Percentiles rank a stretch among this genome's conserved stretches.
phyloP scores from a whole-genome alignment of 2,888 invertebrate species.

The Cerceris ruficornis region DNA sequence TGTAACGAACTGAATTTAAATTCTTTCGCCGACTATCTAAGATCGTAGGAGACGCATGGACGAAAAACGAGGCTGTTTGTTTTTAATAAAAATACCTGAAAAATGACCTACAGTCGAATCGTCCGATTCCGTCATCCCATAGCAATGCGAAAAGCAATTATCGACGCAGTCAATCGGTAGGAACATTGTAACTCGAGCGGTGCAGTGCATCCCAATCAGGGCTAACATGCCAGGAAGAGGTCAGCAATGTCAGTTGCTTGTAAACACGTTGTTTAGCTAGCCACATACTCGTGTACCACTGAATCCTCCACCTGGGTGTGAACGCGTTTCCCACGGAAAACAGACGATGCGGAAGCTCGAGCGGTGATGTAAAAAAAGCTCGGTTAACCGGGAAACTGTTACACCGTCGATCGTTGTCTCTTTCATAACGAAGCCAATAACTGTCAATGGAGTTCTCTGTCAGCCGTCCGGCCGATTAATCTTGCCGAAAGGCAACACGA shows the following conservation, averaged over 20 bases:
- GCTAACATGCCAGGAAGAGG: conserved; percentile 60
- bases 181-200: conserved; percentile 50
- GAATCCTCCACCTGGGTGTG: conserved; percentile 35
- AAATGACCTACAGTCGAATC: neutral
- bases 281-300: conserved; percentile 38
- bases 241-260: conserved; percentile 67
- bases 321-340: conserved; percentile 46
- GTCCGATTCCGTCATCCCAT: neutral
- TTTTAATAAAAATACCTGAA: no score
- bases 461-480: no score
- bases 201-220: conserved; percentile 53
- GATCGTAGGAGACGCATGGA: no score
- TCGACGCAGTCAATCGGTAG: conserved; percentile 52
- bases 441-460: no score
- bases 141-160: conserved; percentile 66
- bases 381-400: conserved; percentile 8
- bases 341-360: conserved; percentile 28
- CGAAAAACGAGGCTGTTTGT: no score
- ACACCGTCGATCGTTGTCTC: conserved; percentile 5
- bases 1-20: no score
- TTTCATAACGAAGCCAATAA: neutral
- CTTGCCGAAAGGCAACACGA: no score
- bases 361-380: conserved; percentile 22
- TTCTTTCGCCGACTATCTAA: no score
- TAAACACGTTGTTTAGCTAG: conserved; percentile 67